phyloP scores from a whole-genome alignment of 2,888 invertebrate species.

The Chydorus sphaericus region DNA sequence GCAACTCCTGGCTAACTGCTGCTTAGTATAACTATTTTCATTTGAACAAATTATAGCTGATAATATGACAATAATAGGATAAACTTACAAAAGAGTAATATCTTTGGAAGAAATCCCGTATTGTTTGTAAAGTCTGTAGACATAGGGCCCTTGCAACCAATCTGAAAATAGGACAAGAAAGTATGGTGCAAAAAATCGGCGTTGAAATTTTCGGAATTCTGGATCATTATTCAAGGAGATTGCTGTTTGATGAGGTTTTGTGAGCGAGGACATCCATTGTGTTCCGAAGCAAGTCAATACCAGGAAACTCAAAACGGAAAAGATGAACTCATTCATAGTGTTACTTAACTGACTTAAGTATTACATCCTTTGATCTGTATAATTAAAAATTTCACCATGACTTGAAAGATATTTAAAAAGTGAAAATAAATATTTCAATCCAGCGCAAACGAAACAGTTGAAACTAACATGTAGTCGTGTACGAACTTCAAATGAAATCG shows the following conservation, averaged over 20 bases:
- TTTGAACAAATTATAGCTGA: no score
- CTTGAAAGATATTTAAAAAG: no score
- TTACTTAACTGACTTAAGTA: no score
- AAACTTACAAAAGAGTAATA: slow-evolving; percentile 34
- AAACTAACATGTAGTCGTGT: no score
- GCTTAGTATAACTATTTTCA: no score
- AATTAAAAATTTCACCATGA: no score
- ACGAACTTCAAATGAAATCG: no score
- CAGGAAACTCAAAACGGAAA: slow-evolving; percentile 7
- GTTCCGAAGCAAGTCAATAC: slow-evolving; percentile 7
- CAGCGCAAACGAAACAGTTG: no score
- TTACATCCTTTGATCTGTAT: no score
- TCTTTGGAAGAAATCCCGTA: slow-evolving; percentile 40
- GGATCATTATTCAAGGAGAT: slow-evolving; percentile 28
- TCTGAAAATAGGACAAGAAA: slow-evolving; percentile 40
- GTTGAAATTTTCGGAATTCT: slow-evolving; percentile 34
- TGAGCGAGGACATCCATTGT: slow-evolving; percentile 13
- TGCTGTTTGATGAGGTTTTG: slow-evolving; percentile 9
- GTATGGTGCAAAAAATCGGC: slow-evolving; percentile 37
- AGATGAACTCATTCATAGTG: slow-evolving; percentile 14
- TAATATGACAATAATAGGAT: no score
- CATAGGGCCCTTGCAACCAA: slow-evolving; percentile 44
- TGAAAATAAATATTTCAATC: no score
- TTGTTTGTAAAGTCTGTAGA: slow-evolving; percentile 40
- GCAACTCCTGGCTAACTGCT: no score